Base-by-base conservation (phyloP, 2,113 vertebrate species). In the Syngnathus floridae region DNA sequence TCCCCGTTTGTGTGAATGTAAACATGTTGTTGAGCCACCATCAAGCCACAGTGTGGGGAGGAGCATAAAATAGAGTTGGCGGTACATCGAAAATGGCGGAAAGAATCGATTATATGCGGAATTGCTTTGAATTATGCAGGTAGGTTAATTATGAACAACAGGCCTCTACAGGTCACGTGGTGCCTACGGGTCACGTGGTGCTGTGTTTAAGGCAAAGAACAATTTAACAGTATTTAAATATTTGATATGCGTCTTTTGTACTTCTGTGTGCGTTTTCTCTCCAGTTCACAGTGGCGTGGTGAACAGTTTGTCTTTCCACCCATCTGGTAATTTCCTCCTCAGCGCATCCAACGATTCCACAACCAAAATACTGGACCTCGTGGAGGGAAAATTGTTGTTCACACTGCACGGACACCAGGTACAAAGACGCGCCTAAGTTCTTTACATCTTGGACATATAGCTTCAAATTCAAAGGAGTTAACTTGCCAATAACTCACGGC, bases 381-480 rank as follows among this genome's bases (percentile, higher is more conserved):
- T 97, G 67, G 95, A 98, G 82, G 97, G 97, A 70, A 93, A 94
- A 66, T 90, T 97, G 31, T 90, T 98, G 22, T 99, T 94, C 69
- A 99, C 97, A 1, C 90, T 99, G 31, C 97, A 99, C 0, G 94
- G 96, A 70, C 97, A 99, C 75, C 95, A 97, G 97, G 97, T 98
- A 85, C 45, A 56, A 52, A 64, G 35, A 54, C 59, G 31, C n/a
- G 46, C 37, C 21, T 2, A 59, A 60, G 14, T 43, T 26, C 12
- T 45, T 61, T 12, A 45, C 5, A 61, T 7, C 7, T n/a, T 43
- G 19, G 22, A 31, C 26, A 31, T 31, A 31, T 31, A 3, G 2
- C 26, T 31, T 31, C 26, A 31, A 31, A 31, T 31, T 31, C 26
- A 31, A 31, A 31, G 26, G 26, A 31, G 26, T 31, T 3, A 31